phyloP scores from a whole-genome alignment of 2,888 invertebrate species.

The Tenthredo notha region DNA sequence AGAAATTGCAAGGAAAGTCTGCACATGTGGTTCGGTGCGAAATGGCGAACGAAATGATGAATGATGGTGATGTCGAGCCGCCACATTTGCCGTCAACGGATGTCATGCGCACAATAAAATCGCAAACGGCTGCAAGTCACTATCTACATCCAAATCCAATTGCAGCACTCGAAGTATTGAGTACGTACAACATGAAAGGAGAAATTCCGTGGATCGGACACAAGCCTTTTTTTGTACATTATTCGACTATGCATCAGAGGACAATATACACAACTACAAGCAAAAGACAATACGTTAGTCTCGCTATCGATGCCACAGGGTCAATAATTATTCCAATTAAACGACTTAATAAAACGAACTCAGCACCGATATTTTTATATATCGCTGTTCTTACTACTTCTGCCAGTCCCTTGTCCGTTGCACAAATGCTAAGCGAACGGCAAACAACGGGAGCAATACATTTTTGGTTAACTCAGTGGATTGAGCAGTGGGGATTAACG shows the following conservation, averaged over 20 bases:
- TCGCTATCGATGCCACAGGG: too few relatives aligned
- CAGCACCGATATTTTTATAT: too few relatives aligned
- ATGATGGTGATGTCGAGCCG: constrained; percentile 58
- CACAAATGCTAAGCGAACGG: constrained; percentile 8
- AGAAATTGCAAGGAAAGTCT: constrained; percentile 56
- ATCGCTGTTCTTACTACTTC: not conserved
- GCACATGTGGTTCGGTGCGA: constrained; percentile 58
- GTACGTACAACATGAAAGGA: constrained; percentile 14
- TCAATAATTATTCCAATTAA: too few relatives aligned
- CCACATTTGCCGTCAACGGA: constrained; percentile 48
- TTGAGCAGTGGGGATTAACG: constrained; percentile 5
- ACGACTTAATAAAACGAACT: too few relatives aligned
- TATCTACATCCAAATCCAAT: constrained; percentile 19
- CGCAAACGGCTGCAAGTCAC: not conserved
- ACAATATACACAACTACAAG: not conserved
- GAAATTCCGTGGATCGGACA: constrained; percentile 15
- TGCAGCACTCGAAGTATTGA: constrained; percentile 8
- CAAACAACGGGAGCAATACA: constrained; percentile 29
- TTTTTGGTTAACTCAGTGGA: constrained; percentile 16
- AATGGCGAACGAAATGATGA: constrained; percentile 58
- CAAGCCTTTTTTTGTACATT: constrained; percentile 17
- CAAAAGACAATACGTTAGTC: too few relatives aligned
- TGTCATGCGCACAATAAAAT: constrained; percentile 53
- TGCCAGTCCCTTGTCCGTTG: constrained; percentile 3
- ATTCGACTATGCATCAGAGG: constrained; percentile 1